Base-by-base conservation (phyloP, 2,888 invertebrate species). In the Pherbina coryleti region DNA sequence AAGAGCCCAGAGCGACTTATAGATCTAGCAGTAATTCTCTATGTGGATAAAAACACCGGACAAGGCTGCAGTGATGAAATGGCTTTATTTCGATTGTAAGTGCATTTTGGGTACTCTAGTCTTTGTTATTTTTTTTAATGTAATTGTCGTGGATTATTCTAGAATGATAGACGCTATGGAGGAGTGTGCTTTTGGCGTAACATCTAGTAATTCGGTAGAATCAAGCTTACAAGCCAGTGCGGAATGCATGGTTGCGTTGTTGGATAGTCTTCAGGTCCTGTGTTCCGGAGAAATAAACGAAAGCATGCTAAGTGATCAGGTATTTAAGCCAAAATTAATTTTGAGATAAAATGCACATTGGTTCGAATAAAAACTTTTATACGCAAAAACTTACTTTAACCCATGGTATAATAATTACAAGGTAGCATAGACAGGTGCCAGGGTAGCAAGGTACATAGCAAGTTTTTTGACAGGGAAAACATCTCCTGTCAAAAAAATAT, bases 81-180 rank as follows among this genome's bases (percentile, higher is more conserved):
- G 95, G 95, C 95, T 0, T 92, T 96, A 37, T 93, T 95, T 86
- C 92, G 95, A 90, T 89, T 96, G 95, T 95, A 88, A 92, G 92
- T 91, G n/a, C n/a, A 25, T 14, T 64, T 31, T 9, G 5, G 28
- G 31, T 7, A 0, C 62, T 8, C 11, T 25, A 14, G 3, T 3
- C 11, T 57, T 64, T 64, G 1, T n/a, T 3, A 64, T 60, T 25
- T 22, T 19, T 14, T 11, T 9, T 17, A 34, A 11, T 37, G 37
- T 37, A 5, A 7, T 66, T 66, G 17, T 9, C 4, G 37, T 66
- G 37, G 0, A 1, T 14, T 19, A 55, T 77, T 80, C 22, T 84
- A 95, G 97, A 84, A 94, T 97, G 83, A 95, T 97, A 93, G 97
- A 98, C 86, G 96, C 97, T 0, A 95, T 97, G 87, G 96, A 97